A percentile compares a stretch with the other conserved stretches of the same genome.
Evolutionary conservation across 2,797 vertebrate genomes (phyloP).

Genomic region (Oreonectes daqikongensis): DNA sequence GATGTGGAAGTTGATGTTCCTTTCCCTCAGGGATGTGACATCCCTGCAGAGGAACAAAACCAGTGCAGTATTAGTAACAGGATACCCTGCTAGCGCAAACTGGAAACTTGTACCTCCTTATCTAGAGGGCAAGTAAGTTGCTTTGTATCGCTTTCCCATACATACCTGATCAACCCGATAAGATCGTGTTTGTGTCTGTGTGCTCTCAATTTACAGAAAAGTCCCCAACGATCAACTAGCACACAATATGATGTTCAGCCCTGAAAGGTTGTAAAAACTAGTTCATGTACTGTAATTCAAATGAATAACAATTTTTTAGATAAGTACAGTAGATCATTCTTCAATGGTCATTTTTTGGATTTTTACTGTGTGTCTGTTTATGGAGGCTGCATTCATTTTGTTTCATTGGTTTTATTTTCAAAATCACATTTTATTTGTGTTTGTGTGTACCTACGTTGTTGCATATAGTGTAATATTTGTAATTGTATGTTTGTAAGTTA

Average conservation of each 20-base stretch:
- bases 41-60: constrained; percentile 71
- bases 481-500: not conserved
- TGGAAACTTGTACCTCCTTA: constrained; percentile 83
- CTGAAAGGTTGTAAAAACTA: constrained; percentile 23
- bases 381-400: not conserved
- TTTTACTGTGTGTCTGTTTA: constrained; percentile 20
- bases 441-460: not conserved
- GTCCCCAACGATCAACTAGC: constrained; percentile 65
- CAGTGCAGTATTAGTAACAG: constrained; percentile 88
- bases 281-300: constrained; percentile 41
- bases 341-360: constrained; percentile 17
- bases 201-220: constrained; percentile 73
- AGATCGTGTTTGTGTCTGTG: constrained; percentile 66
- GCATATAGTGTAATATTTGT: too few species aligned
- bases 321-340: not conserved
- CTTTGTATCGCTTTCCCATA: constrained; percentile 73
- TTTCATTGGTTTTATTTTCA: constrained; percentile 31
- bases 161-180: constrained; percentile 77
- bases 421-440: constrained; percentile 14
- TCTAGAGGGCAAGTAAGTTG: constrained; percentile 81
- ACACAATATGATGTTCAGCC: constrained; percentile 50
- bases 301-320: not conserved
- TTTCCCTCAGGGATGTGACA: constrained; percentile 70
- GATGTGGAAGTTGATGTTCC: constrained; percentile 76
- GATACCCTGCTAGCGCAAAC: constrained; percentile 81